A percentile compares a stretch with the other conserved stretches of the same genome.
These are phyloP conservation scores for Drosophila virilis DNA, from an alignment of 1,140 invertebrate species.

Conservation along the genomic window DNA sequence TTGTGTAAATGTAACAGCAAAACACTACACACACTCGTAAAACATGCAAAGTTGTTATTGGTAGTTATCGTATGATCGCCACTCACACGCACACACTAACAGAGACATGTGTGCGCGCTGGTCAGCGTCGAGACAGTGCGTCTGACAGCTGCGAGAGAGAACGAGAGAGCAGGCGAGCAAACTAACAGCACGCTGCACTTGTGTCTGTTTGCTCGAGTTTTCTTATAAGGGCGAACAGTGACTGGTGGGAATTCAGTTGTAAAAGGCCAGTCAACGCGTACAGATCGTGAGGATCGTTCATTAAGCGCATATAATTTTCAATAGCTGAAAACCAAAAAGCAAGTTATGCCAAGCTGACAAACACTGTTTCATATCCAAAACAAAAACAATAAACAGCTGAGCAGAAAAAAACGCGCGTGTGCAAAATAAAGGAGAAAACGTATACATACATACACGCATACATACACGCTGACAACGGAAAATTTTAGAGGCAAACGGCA, in stretches of 20 bases:
- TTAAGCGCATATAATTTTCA: not conserved
- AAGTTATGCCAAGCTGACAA: constrained; percentile 33
- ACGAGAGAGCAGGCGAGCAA: constrained; percentile 9
- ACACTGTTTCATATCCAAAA: constrained; percentile 26
- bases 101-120: constrained; percentile 6
- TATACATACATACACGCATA: constrained; percentile 45
- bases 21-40: constrained; percentile 9
- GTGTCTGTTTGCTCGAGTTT: constrained; percentile 64
- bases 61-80: constrained; percentile 55
- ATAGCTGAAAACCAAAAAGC: not conserved
- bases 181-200: constrained; percentile 21
- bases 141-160: constrained; percentile 33
- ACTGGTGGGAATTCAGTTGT: constrained; percentile 64
- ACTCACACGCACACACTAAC: constrained; percentile 8
- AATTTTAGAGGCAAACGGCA: constrained; percentile 45
- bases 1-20: constrained; percentile 27
- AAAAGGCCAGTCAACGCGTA: constrained; percentile 55
- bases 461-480: constrained; percentile 59
- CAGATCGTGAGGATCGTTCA: constrained; percentile 39
- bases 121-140: constrained; percentile 47
- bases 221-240: constrained; percentile 70
- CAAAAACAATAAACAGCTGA: constrained; percentile 75
- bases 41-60: constrained; percentile 20
- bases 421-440: constrained; percentile 53
- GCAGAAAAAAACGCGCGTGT: constrained; percentile 65